phyloP scores from a whole-genome alignment of 2,888 invertebrate genomes.

The Mythimna loreyi region DNA sequence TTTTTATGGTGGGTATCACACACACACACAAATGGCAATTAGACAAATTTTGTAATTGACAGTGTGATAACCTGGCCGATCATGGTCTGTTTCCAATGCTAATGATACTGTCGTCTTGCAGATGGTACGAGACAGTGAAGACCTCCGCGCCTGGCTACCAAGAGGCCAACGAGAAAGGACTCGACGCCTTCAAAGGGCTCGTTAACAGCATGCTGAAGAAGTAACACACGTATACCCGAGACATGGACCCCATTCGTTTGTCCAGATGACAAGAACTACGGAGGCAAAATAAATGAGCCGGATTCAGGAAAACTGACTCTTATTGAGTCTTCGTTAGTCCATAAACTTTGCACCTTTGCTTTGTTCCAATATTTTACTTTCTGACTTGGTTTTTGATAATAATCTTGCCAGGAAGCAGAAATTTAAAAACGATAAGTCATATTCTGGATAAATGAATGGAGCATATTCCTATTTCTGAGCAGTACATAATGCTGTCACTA shows the following conservation, averaged over 20 bases:
- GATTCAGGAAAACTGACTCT: constrained; percentile 7
- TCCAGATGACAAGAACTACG: constrained; percentile 34
- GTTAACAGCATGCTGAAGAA: constrained; percentile 85
- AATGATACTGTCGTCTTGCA: constrained; percentile 57
- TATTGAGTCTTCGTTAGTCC: constrained; percentile 13
- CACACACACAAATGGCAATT: too few relatives aligned
- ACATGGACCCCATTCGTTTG: constrained; percentile 49
- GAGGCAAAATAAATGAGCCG: constrained; percentile 7
- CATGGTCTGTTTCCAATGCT: background rate
- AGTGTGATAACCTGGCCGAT: too few relatives aligned
- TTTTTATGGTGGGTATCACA: too few relatives aligned
- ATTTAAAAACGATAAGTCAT: background rate
- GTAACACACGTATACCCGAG: constrained; percentile 66
- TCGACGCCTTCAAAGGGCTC: constrained; percentile 89
- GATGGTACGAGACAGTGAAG: constrained; percentile 87
- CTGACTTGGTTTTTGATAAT: background rate
- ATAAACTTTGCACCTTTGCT: background rate
- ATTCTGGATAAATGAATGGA: constrained; percentile 52
- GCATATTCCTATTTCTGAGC: constrained; percentile 37
- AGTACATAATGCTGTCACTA: constrained; percentile 61
- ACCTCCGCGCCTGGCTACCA: constrained; percentile 86
- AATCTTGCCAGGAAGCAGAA: background rate
- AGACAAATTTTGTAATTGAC: too few relatives aligned
- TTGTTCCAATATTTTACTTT: background rate
- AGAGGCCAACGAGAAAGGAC: constrained; percentile 90